Base-by-base conservation (phyloP, 2,113 vertebrate genomes). In the Alexandromys fortis region DNA sequence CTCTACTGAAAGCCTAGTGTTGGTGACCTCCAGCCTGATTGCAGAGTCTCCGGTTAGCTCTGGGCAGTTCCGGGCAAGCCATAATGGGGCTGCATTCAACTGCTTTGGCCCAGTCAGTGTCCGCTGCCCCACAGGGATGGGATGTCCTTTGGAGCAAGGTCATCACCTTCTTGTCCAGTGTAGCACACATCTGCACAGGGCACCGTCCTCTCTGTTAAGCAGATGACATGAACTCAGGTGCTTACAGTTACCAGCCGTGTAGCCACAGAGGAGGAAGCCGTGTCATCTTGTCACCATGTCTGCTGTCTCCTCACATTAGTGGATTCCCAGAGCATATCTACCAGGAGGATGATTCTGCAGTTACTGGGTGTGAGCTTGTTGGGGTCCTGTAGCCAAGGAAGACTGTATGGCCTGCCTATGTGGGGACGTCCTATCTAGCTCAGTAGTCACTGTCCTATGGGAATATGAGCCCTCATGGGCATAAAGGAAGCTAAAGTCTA, bases 401-500 rank as follows among this genome's bases (percentile, higher is more conserved):
- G 26, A 47, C 1, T 8, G 3, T 9, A 0, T 49, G 22, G 52
- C 52, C 61, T 1, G 0, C 21, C 26, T 75, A 24, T 8, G 13
- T 1, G 55, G 55, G 55, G 17, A 58, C 0, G 5, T 58, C 55
- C 16, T 30, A 28, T 28, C 33, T 63, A n/a, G 33, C 45, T 83
- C 2, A 0, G 6, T 33, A 30, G 67, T 28, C 38, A 0, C 38
- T 63, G 19, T n/a, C 35, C 33, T 24, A 1, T 49, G 61, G 45
- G 76, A 63, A 30, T 7, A 30, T 9, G 2, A 49, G 30, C n/a
- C 83, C 30, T 61, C 5, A 1, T 45, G 30, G 38, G 72, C 70
- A 24, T 3, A 1, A 83, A 1, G 75, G 55, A 92, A 92, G 65
- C 52, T 14, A 61, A 65, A 89, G 33, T 87, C 90, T 88, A 17